Conservation (phyloP, 2,888 invertebrate species). For the Ectemnius lituratus region DNA sequence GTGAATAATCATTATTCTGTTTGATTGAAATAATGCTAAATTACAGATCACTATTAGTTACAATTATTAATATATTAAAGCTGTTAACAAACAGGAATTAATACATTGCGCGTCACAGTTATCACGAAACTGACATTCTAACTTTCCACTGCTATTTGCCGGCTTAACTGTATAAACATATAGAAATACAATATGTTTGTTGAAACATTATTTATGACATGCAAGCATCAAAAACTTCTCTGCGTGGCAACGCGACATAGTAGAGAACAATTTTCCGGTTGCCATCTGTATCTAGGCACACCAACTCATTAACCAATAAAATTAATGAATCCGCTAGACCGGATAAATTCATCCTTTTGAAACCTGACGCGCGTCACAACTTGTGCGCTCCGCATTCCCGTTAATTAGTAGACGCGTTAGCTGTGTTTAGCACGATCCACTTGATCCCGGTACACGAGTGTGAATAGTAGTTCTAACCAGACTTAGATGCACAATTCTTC, state of each 20-base stretch:
- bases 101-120: conserved; percentile 30
- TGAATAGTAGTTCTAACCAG: too few relatives aligned
- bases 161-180: not conserved
- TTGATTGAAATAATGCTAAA: too few relatives aligned
- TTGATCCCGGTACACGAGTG: too few relatives aligned
- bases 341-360: not conserved
- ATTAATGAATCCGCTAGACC: not conserved
- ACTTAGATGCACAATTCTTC: too few relatives aligned
- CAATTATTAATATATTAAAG: too few relatives aligned
- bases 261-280: too few relatives aligned
- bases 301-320: not conserved
- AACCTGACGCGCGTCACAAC: not conserved
- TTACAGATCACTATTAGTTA: too few relatives aligned
- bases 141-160: conserved; percentile 1
- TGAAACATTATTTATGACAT: conserved; percentile 1
- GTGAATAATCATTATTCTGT: too few relatives aligned
- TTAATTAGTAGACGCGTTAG: not conserved
- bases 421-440: too few relatives aligned
- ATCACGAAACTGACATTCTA: conserved; percentile 36
- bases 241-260: too few relatives aligned
- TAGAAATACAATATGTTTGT: not conserved
- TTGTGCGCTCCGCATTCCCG: not conserved
- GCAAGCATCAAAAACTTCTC: too few relatives aligned
- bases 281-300: not conserved
- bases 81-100: conserved; percentile 9